Evolutionary conservation across 2,113 vertebrate genomes (phyloP).

Genomic region (Elephas maximus): DNA sequence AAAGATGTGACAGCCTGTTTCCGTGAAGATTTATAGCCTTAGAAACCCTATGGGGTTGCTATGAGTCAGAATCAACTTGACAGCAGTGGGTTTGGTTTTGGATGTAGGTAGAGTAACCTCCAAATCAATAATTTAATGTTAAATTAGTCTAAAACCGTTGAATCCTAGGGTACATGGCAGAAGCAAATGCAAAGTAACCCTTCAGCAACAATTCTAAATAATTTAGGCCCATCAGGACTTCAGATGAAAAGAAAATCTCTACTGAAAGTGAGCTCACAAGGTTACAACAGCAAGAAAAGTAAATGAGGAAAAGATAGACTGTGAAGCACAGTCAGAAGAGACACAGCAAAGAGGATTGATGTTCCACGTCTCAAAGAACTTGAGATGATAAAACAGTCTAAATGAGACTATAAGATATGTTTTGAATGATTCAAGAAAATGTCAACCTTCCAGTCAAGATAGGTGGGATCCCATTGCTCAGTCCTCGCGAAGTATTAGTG

Average conservation of each 20-base stretch:
- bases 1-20: too few relatives aligned
- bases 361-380: background rate
- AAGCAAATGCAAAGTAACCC: constrained; percentile 7
- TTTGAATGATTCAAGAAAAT: background rate
- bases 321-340: background rate
- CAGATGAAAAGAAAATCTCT: constrained; percentile 26
- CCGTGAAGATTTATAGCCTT: too few relatives aligned
- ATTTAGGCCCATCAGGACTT: background rate
- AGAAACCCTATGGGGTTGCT: too few relatives aligned
- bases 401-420: background rate
- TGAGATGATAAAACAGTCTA: background rate
- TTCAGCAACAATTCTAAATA: constrained; percentile 15
- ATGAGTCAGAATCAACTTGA: too few relatives aligned
- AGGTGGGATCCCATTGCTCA: background rate
- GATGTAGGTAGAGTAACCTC: background rate
- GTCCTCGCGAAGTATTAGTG: background rate
- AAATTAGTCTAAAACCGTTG: background rate
- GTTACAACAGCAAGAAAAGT: background rate
- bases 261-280: background rate
- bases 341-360: background rate
- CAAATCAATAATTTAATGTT: background rate
- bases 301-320: background rate
- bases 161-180: background rate
- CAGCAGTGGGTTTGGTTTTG: too few relatives aligned
- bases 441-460: background rate